Evolutionary conservation across 2,888 invertebrate genomes (phyloP), one percentile per base, ranked within the genome.

Genomic region (Girardia tigrina): DNA sequence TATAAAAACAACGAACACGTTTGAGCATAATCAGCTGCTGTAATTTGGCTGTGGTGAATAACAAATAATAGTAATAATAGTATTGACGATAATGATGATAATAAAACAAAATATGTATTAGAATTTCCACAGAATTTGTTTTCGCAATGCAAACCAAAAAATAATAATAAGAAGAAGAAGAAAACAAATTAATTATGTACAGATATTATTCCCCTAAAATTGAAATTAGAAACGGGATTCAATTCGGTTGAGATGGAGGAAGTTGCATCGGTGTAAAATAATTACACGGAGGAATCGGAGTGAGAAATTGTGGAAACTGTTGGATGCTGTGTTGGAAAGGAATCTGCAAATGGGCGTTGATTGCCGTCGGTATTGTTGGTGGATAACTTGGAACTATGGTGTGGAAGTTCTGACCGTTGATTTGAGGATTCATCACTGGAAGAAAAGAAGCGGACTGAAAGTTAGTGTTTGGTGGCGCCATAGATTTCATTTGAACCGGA

Each of bases 341-440:
- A 56, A 56, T 56, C n/a, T 56, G 56, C n/a, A 56, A 56, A 56
- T 56, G 56, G 23, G 56, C 56, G 23, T 56, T 56, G 23, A 56
- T 56, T 56, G 4, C 8, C 6, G 20, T 23, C 12, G 36, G 12
- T 16, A 36, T 36, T 8, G 56, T n/a, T 12, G n/a, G 56, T 20
- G 56, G 56, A n/a, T 56, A 56, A 8, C 8, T 16, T 6, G 56
- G 56, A 56, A 56, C 20, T 56, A 56, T 4, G 4, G 56, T 56
- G 23, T 56, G 56, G 23, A 56, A 56, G 23, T 56, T 56, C 23
- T 56, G 56, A 56, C 56, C 56, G 23, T 4, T 4, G 8, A 56
- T 56, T 56, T 56, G 56, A 56, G 56, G 23, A 56, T 56, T 56
- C 6, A 56, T 56, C 4, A 56, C 56, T 6, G 56, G 56, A 6